Conservation (phyloP, 2,888 invertebrate genomes). For the Epinotia bilunana region DNA sequence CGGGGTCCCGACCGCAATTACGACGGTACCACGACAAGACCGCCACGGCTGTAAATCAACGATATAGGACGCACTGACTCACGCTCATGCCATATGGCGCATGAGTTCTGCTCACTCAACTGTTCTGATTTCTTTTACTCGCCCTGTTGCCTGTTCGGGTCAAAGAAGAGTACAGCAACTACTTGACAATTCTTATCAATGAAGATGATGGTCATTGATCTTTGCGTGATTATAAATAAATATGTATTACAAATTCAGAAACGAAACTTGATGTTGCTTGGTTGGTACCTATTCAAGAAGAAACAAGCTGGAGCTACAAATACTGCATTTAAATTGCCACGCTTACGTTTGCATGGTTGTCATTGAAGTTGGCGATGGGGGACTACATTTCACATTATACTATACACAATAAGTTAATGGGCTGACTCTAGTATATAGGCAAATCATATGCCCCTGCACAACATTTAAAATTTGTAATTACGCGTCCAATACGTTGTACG, state of each 20-base stretch:
- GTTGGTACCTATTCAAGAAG: too few relatives aligned
- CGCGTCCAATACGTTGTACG: too few relatives aligned
- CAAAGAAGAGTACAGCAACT: neutral
- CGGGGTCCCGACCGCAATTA: constrained; percentile 83
- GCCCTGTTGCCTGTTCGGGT: neutral
- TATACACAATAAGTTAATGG: too few relatives aligned
- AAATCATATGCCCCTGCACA: too few relatives aligned
- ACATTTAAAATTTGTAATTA: too few relatives aligned
- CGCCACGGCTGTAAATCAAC: constrained; percentile 75
- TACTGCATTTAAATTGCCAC: neutral
- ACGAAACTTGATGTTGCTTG: neutral
- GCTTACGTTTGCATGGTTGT: too few relatives aligned
- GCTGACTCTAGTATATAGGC: too few relatives aligned
- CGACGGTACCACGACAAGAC: constrained; percentile 59
- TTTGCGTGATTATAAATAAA: neutral
- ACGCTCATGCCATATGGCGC: constrained; percentile 48
- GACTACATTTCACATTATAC: too few relatives aligned
- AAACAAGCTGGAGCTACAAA: too few relatives aligned
- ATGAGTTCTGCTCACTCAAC: constrained; percentile 12
- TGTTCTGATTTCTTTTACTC: neutral
- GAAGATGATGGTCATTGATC: neutral
- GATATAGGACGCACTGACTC: constrained; percentile 78
- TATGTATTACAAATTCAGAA: neutral
- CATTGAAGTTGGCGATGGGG: too few relatives aligned
- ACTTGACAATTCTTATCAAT: neutral